Evolutionary conservation across 1,140 invertebrate genomes (phyloP).

Genomic region (Acyrthosiphon pisum): DNA sequence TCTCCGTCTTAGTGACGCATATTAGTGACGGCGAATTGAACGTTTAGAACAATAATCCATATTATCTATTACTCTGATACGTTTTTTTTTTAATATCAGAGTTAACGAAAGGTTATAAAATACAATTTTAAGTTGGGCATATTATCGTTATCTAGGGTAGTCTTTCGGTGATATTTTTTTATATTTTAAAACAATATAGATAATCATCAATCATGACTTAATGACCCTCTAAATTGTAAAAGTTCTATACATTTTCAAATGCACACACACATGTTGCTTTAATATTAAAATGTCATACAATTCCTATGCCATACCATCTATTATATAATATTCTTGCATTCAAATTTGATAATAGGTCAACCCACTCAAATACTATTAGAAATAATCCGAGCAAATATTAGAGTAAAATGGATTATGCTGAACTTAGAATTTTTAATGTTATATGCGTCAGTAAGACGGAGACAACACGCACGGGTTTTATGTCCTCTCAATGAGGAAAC

Average conservation of each 20-base stretch:
- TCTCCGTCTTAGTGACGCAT: too few relatives aligned
- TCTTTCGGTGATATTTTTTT: too few relatives aligned
- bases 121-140: neutral
- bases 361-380: neutral
- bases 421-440: neutral
- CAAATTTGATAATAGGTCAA: neutral
- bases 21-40: too few relatives aligned
- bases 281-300: neutral
- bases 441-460: neutral
- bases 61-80: too few relatives aligned
- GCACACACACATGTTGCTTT: neutral
- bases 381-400: too few relatives aligned
- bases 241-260: neutral
- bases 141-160: too few relatives aligned
- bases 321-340: neutral
- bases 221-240: neutral
- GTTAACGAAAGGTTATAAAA: too few relatives aligned
- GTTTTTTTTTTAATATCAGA: too few relatives aligned
- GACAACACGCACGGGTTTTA: neutral
- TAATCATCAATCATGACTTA: too few relatives aligned
- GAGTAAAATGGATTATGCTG: neutral
- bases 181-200: too few relatives aligned
- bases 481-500: too few relatives aligned
- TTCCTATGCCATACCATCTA: rapidly evolving
- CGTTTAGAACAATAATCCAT: too few relatives aligned